A percentile compares a stretch with the other conserved stretches of the same genome.
Evolutionary conservation across 2,888 invertebrate species (phyloP).

Genomic region (Micropterix aruncella): DNA sequence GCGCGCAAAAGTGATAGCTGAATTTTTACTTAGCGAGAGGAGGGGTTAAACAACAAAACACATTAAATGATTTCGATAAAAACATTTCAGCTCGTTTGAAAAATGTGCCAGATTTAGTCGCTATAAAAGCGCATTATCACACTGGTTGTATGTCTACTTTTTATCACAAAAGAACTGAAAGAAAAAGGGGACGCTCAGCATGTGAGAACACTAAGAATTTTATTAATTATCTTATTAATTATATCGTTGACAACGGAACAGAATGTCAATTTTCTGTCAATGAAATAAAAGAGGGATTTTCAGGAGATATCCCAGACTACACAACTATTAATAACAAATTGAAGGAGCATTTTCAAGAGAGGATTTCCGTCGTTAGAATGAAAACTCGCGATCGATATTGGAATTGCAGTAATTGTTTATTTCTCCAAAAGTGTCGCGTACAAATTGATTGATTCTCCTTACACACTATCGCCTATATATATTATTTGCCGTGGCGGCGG

Average conservation of each 20-base stretch:
- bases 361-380: too few species aligned
- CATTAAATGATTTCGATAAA: slow-evolving; percentile 13
- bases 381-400: too few species aligned
- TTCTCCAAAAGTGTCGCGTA: too few species aligned
- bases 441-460: too few species aligned
- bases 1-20: too few species aligned
- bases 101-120: slow-evolving; percentile 13
- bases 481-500: too few species aligned
- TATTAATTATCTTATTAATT: slow-evolving; percentile 14
- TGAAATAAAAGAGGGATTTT: slow-evolving; percentile 13
- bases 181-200: slow-evolving; percentile 13
- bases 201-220: slow-evolving; percentile 14
- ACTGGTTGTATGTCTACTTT: slow-evolving; percentile 14
- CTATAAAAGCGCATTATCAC: slow-evolving; percentile 14
- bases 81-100: slow-evolving; percentile 12
- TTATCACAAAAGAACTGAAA: slow-evolving; percentile 13
- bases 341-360: slow-evolving; percentile 15
- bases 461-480: too few species aligned
- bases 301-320: slow-evolving; percentile 13
- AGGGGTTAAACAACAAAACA: slow-evolving; percentile 12
- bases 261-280: slow-evolving; percentile 14
- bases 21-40: too few species aligned
- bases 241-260: slow-evolving; percentile 13
- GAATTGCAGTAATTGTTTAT: too few species aligned
- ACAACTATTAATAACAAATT: slow-evolving; percentile 13